These are phyloP conservation scores for Cydia splendana DNA, from an alignment of 1,140 invertebrate genomes.

Conservation along the genomic window DNA sequence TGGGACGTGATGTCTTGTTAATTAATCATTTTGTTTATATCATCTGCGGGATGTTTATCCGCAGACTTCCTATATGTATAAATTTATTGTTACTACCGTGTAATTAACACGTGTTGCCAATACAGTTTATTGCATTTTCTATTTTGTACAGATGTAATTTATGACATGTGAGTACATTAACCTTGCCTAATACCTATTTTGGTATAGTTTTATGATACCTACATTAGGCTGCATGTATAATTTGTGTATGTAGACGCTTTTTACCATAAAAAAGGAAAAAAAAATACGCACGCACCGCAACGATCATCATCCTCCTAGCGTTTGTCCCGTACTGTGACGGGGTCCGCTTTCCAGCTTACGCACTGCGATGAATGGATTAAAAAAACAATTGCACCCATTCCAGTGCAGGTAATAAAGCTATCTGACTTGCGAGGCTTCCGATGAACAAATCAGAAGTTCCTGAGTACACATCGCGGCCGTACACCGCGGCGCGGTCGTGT, in stretches of 20 bases:
- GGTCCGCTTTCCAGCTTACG: not conserved
- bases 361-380: not conserved
- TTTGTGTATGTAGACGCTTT: too few relatives aligned
- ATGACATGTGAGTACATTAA: not conserved
- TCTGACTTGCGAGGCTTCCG: not conserved
- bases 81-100: slow-evolving; percentile 33
- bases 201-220: too few relatives aligned
- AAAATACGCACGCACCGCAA: too few relatives aligned
- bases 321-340: too few relatives aligned
- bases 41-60: slow-evolving; percentile 43
- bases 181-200: not conserved
- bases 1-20: not conserved
- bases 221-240: too few relatives aligned
- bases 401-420: not conserved
- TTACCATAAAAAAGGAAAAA: too few relatives aligned
- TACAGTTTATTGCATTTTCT: not conserved
- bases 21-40: slow-evolving; percentile 30
- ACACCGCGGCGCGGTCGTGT: slow-evolving; percentile 37
- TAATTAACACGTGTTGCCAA: not conserved
- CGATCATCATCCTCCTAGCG: too few relatives aligned
- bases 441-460: slow-evolving; percentile 15
- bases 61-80: slow-evolving; percentile 40
- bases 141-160: not conserved
- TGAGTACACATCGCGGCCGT: not conserved
- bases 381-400: not conserved